Conservation (phyloP, 2,797 vertebrate genomes). For the Helicolenus hilgendorfi region DNA sequence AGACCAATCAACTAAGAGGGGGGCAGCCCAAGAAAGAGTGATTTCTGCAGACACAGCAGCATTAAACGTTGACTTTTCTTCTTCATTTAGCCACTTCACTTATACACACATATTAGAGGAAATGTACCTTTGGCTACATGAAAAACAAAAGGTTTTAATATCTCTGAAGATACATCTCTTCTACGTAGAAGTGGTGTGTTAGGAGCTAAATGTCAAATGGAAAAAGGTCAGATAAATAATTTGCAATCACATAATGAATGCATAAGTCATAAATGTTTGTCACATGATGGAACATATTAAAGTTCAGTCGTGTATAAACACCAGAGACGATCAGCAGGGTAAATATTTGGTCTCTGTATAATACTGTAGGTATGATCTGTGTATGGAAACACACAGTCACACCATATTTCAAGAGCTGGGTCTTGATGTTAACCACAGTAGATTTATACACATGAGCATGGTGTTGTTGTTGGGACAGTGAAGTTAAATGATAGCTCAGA, state of each 20-base stretch:
- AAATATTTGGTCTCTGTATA: conserved; percentile 40
- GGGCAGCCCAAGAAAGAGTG: background rate
- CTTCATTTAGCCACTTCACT: background rate
- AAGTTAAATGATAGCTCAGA: conserved; percentile 38
- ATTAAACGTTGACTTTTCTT: background rate
- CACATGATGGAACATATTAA: background rate
- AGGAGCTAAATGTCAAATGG: background rate
- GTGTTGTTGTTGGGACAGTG: background rate
- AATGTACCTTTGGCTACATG: background rate
- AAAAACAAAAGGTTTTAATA: background rate
- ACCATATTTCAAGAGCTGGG: conserved; percentile 2
- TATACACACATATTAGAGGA: background rate
- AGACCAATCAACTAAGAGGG: too few relatives aligned
- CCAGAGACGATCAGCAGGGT: conserved; percentile 23
- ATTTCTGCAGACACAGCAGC: background rate
- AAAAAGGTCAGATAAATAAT: background rate
- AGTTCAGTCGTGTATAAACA: background rate
- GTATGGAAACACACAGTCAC: conserved; percentile 48
- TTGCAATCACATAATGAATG: background rate
- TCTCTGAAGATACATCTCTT: background rate
- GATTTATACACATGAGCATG: background rate
- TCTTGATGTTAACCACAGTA: conserved; percentile 1
- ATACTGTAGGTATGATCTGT: conserved; percentile 17
- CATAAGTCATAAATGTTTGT: background rate
- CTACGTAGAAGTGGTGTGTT: background rate